A percentile compares a stretch with the other conserved stretches of the same genome.
phyloP scores from a whole-genome alignment of 2,797 vertebrate species.

The Enteromius fasciolatus region DNA sequence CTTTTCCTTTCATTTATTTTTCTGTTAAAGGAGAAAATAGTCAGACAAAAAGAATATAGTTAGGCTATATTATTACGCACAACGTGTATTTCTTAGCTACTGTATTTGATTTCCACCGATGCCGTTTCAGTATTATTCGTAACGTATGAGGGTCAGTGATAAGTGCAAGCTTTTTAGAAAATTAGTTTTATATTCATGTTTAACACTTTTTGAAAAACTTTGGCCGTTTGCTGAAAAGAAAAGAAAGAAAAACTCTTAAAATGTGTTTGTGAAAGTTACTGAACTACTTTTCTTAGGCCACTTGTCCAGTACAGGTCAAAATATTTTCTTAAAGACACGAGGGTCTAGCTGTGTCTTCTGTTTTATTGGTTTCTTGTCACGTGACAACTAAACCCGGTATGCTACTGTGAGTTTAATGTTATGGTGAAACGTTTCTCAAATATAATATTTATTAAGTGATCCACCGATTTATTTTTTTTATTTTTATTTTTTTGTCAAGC shows the following conservation, averaged over 20 bases:
- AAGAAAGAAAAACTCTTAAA: no score
- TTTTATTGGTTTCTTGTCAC: conserved; percentile 3
- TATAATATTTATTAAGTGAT: neutral
- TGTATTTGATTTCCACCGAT: neutral
- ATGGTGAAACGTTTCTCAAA: neutral
- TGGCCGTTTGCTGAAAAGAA: neutral
- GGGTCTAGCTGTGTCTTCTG: neutral
- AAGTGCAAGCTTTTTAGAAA: neutral
- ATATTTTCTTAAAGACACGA: neutral
- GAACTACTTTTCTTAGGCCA: neutral
- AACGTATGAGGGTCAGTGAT: neutral
- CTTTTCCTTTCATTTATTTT: neutral
- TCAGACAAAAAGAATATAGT: neutral
- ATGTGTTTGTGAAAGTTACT: neutral
- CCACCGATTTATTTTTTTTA: neutral
- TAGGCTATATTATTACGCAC: neutral
- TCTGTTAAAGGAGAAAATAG: neutral
- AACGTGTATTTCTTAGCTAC: neutral
- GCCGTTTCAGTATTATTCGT: neutral
- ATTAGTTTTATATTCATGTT: neutral
- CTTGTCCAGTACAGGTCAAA: neutral
- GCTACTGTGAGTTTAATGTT: neutral
- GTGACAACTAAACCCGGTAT: neutral
- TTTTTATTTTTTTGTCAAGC: neutral
- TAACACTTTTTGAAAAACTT: neutral